Evolutionary conservation across 1,140 invertebrate genomes (phyloP).

Genomic region (Belonocnema kinseyi): DNA sequence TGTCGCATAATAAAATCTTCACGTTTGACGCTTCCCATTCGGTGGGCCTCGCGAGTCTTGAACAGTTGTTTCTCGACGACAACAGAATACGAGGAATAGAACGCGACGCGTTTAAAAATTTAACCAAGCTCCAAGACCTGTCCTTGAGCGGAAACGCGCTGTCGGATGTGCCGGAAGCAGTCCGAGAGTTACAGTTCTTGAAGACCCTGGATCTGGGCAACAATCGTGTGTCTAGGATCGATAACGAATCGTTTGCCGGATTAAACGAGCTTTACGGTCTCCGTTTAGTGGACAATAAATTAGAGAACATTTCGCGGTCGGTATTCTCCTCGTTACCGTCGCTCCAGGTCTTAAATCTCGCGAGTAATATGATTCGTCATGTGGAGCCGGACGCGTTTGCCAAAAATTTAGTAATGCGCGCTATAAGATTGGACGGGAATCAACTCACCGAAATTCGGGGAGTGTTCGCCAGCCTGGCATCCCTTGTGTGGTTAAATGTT

Average conservation of each 20-base stretch:
- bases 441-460: conserved; percentile 89
- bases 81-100: conserved; percentile 84
- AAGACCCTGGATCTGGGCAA: conserved; percentile 90
- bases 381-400: conserved; percentile 91
- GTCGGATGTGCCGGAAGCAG: conserved; percentile 85
- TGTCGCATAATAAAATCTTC: conserved; percentile 84
- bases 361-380: conserved; percentile 87
- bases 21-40: conserved; percentile 83
- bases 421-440: conserved; percentile 91
- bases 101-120: conserved; percentile 85
- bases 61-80: conserved; percentile 84
- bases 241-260: conserved; percentile 88
- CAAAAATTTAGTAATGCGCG: conserved; percentile 86
- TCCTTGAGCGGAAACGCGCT: conserved; percentile 90
- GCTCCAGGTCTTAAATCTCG: conserved; percentile 91
- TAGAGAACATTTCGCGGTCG: conserved; percentile 89
- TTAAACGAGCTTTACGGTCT: conserved; percentile 87
- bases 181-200: conserved; percentile 83
- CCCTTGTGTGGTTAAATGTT: conserved; percentile 92
- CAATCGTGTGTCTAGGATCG: conserved; percentile 86
- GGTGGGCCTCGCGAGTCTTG: conserved; percentile 83
- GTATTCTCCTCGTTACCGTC: conserved; percentile 88
- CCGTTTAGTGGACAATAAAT: conserved; percentile 89
- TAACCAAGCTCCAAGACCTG: conserved; percentile 88
- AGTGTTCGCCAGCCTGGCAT: conserved; percentile 88